phyloP scores from a whole-genome alignment of 2,113 vertebrate genomes.

The Alosa alosa region DNA sequence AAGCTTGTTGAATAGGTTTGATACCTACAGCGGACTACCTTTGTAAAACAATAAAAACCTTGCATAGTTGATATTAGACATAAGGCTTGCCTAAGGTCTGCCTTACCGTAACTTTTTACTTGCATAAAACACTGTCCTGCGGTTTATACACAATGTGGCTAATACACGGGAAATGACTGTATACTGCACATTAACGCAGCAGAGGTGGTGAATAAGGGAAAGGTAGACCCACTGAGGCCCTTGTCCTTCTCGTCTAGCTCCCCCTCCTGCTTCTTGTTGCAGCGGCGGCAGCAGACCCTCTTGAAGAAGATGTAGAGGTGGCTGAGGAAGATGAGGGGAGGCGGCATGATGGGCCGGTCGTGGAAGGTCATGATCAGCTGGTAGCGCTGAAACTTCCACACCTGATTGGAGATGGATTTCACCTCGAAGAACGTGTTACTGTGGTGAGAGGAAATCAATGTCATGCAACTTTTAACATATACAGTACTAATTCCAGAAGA shows the following conservation, averaged over 20 bases:
- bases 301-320: slow-evolving; percentile 87
- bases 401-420: slow-evolving; percentile 98
- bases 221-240: slow-evolving; percentile 83
- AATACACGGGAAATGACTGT: no score
- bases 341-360: slow-evolving; percentile 92
- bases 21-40: no score
- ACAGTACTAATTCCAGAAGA: not conserved
- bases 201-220: not conserved
- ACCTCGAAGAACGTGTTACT: slow-evolving; percentile 99
- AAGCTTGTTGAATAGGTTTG: no score
- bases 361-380: slow-evolving; percentile 99
- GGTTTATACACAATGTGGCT: no score
- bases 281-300: slow-evolving; percentile 78
- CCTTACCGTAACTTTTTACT: no score
- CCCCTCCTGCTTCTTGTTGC: slow-evolving; percentile 75
- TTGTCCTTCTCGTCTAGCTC: slow-evolving; percentile 91
- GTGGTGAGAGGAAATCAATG: slow-evolving; percentile 27
- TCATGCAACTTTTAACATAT: not conserved
- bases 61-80: no score
- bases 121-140: no score
- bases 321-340: slow-evolving; percentile 94
- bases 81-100: no score
- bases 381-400: slow-evolving; percentile 98
- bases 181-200: no score
- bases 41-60: no score